Base-by-base conservation (phyloP, 2,113 vertebrate species). In the Pteruthius melanotis region DNA sequence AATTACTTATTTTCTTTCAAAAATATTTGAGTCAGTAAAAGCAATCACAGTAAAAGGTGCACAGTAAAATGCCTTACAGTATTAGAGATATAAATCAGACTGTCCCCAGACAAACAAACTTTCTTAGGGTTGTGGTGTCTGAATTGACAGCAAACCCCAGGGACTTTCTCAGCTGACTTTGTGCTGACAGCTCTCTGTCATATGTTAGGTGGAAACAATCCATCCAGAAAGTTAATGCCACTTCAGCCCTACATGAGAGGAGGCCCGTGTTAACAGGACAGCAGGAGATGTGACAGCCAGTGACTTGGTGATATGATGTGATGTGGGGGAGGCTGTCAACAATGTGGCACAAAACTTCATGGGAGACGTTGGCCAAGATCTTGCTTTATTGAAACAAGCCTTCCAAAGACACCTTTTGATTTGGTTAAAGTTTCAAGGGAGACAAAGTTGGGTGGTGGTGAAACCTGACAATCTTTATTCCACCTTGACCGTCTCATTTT, bases 1-100 rank as follows among this genome's bases (percentile, higher is more conserved):
- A 83, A 83, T 87, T 83, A 24, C 53, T 86, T 77, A 61, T 68
- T 83, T 95, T 90, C 26, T 74, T 89, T 71, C 28, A 70, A 74
- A 92, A 93, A 81, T 90, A 50, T 70, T 71, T 84, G 64, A 75
- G 54, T 59, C 27, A 50, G 56, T 74, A 74, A 63, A 77, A 83
- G 19, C 40, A 93, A 59, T 84, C 27, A 47, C 1, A 1, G 22
- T 87, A 28, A 89, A 84, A 87, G 27, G 27, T 88, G 21, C 13
- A 40, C n/a, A n/a, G n/a, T n/a, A n/a, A n/a, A 64, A 14, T 0
- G 0, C 40, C 57, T 90, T 81, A 74, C 20, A 37, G 17, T 35
- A 59, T 45, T 70, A 50, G 72, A 45, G 18, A 52, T 11, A 63
- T 3, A 83, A 50, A 86, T 77, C 50, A 77, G 26, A 61, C 66